A percentile compares a stretch with the other conserved stretches of the same genome.
These are phyloP conservation scores for Plecturocebus donacophilus DNA, from an alignment of 2,113 vertebrate genomes.

Conservation along the genomic window DNA sequence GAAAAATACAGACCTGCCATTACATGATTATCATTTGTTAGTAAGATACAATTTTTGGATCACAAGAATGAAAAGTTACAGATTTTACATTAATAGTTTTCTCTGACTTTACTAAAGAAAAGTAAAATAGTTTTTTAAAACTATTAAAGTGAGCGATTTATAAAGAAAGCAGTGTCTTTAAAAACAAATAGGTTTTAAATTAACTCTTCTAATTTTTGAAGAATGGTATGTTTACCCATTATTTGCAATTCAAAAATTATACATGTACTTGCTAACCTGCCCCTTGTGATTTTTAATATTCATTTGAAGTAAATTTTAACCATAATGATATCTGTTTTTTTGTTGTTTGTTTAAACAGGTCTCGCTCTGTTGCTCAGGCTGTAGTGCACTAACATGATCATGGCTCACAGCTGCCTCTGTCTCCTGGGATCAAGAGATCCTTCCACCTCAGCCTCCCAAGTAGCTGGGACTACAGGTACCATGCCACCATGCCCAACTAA, in stretches of 20 bases:
- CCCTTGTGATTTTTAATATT: conserved; percentile 22
- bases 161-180: conserved; percentile 16
- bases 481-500: too few species aligned
- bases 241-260: conserved; percentile 39
- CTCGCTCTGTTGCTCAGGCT: too few species aligned
- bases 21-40: not conserved
- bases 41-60: not conserved
- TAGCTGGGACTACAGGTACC: too few species aligned
- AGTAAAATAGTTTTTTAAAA: too few species aligned
- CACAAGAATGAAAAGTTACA: conserved; percentile 13
- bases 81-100: conserved; percentile 11
- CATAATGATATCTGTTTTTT: not conserved
- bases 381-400: too few species aligned
- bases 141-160: not conserved
- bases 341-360: too few species aligned
- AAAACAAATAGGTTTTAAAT: not conserved
- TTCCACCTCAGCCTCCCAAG: too few species aligned
- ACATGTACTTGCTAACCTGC: not conserved
- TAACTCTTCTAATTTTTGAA: not conserved
- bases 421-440: too few species aligned
- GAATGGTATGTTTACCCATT: not conserved
- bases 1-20: not conserved
- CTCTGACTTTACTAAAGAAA: conserved; percentile 9
- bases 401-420: too few species aligned
- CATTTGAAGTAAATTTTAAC: conserved; percentile 1